Base-by-base conservation (phyloP, 2,888 invertebrate species). In the Acrobasis repandana region DNA sequence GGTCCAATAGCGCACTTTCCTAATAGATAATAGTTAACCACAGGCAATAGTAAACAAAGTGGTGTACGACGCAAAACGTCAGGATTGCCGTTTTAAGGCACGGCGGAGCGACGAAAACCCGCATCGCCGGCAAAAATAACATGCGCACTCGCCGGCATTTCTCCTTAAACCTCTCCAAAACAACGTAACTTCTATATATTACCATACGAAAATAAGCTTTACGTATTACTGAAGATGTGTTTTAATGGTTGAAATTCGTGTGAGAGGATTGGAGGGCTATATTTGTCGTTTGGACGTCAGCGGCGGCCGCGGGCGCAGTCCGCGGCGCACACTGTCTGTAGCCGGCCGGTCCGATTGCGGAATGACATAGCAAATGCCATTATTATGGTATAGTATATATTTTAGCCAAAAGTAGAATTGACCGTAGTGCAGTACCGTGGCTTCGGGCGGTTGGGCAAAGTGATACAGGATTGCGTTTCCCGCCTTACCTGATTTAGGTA, bases 71-170 rank as follows among this genome's bases (percentile, higher is more conserved):
- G 60, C 33, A 60, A 33, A 60, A 52, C 51, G 51, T 46, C 43
- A 59, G 33, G 52, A 85, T 90, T 85, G 86, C 91, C 91, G 90
- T 91, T 90, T 91, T 77, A 89, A 90, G 91, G 74, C 87, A 86
- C 83, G 85, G 80, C 76, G 75, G 18, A 9, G 15, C 71, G 72
- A 68, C 74, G 83, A 82, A 85, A 85, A 83, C 85, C 82, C 81
- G 86, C 83, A 86, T 82, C 82, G 81, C 83, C 80, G 80, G 88
- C 90, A 83, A 90, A 92, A 92, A 92, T 92, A 92, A 90, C 91
- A 86, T 79, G 71, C 78, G 79, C 79, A 77, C 71, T 65, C 69
- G 72, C 81, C 80, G 82, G 85, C 83, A 84, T 86, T 86, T 86
- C 82, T 77, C 78, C 70, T 63, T 52, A 52, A 15, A 62, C 58